These are phyloP conservation scores for Condylostylus longicornis DNA, from an alignment of 1,140 invertebrate species.

Conservation along the genomic window DNA sequence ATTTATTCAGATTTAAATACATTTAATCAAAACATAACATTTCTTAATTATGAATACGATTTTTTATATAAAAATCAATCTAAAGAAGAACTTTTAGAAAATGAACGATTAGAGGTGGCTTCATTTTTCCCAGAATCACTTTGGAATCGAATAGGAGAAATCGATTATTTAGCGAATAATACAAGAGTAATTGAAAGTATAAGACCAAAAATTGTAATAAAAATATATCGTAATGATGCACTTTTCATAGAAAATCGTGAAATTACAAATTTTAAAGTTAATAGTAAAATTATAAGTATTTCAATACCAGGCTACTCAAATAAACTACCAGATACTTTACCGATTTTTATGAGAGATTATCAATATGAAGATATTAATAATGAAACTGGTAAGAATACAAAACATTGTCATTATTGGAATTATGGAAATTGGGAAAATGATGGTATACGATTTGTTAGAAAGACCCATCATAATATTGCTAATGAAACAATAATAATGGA, in stretches of 20 bases:
- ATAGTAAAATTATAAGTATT: constrained; percentile 37
- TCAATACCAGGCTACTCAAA: constrained; percentile 37
- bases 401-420: constrained; percentile 42
- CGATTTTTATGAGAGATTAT: constrained; percentile 30
- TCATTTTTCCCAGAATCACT: constrained; percentile 36
- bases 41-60: constrained; percentile 32
- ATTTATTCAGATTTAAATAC: constrained; percentile 18
- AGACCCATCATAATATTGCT: not conserved
- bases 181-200: constrained; percentile 6
- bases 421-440: constrained; percentile 37
- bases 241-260: constrained; percentile 36
- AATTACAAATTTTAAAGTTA: constrained; percentile 17
- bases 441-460: constrained; percentile 24
- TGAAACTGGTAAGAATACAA: constrained; percentile 11
- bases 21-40: constrained; percentile 16
- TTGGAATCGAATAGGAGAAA: constrained; percentile 22
- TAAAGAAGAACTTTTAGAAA: constrained; percentile 31
- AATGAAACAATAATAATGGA: constrained; percentile 31
- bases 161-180: constrained; percentile 11
- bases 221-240: constrained; percentile 38
- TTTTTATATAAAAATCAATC: constrained; percentile 34
- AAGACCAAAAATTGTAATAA: constrained; percentile 30
- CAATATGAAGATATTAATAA: constrained; percentile 10
- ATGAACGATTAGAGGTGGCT: constrained; percentile 36
- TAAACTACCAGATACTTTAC: constrained; percentile 35